phyloP scores from a whole-genome alignment of 2,888 invertebrate species.

The Coleophora flavipennella region DNA sequence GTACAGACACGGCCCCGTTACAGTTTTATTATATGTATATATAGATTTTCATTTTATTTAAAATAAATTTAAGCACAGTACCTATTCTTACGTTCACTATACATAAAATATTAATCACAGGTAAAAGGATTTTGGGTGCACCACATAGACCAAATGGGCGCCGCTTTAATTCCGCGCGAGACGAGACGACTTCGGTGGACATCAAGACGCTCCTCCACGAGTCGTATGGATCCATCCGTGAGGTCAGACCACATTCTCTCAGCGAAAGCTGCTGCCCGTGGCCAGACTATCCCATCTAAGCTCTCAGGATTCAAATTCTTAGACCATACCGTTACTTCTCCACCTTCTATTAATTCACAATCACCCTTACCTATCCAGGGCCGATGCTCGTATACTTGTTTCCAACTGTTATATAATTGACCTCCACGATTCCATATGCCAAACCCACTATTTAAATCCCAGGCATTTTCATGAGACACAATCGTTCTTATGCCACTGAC shows the following conservation, averaged over 20 bases:
- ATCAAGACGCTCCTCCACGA: constrained; percentile 76
- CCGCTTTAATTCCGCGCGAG: constrained; percentile 72
- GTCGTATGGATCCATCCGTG: constrained; percentile 55
- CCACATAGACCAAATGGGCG: constrained; percentile 82
- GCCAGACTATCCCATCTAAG: constrained; percentile 84
- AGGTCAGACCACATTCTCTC: constrained; percentile 82
- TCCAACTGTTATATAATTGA: constrained; percentile 87
- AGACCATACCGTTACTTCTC: constrained; percentile 87
- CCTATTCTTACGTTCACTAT: no score
- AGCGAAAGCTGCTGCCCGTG: constrained; percentile 83
- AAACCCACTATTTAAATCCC: constrained; percentile 88
- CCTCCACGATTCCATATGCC: constrained; percentile 84
- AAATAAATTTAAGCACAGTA: no score
- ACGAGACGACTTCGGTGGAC: constrained; percentile 75
- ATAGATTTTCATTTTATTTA: no score
- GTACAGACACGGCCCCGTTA: no score
- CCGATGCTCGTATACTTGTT: constrained; percentile 84
- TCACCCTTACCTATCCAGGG: constrained; percentile 66
- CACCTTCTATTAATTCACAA: constrained; percentile 74
- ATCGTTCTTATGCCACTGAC: constrained; percentile 77
- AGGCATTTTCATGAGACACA: constrained; percentile 85
- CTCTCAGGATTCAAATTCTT: constrained; percentile 79
- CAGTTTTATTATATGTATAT: no score
- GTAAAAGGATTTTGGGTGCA: constrained; percentile 80
- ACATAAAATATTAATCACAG: constrained; percentile 65